Conservation (phyloP, 1,140 invertebrate species). For the Muscidifurax raptorellus region DNA sequence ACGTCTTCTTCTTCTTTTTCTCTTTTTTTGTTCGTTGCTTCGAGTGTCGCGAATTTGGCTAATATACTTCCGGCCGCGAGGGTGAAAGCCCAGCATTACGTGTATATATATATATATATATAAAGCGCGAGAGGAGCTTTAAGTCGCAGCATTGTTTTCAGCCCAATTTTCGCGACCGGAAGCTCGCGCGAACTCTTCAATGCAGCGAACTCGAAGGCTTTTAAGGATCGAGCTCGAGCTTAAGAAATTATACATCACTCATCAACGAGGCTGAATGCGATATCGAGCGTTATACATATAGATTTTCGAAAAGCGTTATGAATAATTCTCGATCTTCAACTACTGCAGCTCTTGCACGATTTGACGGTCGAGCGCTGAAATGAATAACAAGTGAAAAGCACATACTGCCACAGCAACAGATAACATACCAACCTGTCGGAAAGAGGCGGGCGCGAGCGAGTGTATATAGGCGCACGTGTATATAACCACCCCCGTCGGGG, state of each 20-base stretch:
- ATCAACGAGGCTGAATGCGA: neutral
- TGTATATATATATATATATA: too few species aligned
- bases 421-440: neutral
- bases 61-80: constrained; percentile 16
- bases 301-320: neutral
- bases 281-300: neutral
- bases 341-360: too few species aligned
- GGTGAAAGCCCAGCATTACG: constrained; percentile 10
- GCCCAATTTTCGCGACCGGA: constrained; percentile 26
- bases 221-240: neutral
- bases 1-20: constrained; percentile 4
- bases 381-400: too few species aligned
- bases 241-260: constrained; percentile 38
- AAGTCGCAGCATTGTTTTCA: constrained; percentile 22
- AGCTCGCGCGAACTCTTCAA: constrained; percentile 5
- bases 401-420: neutral
- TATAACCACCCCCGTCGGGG: neutral
- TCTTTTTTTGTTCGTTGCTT: neutral
- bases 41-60: constrained; percentile 40
- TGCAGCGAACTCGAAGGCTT: neutral
- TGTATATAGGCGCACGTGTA: constrained; percentile 13
- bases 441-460: neutral
- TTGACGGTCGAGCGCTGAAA: too few species aligned
- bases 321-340: too few species aligned
- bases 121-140: neutral